These are phyloP conservation scores for Alauda arvensis DNA, from an alignment of 2,797 vertebrate species.

Conservation along the genomic window DNA sequence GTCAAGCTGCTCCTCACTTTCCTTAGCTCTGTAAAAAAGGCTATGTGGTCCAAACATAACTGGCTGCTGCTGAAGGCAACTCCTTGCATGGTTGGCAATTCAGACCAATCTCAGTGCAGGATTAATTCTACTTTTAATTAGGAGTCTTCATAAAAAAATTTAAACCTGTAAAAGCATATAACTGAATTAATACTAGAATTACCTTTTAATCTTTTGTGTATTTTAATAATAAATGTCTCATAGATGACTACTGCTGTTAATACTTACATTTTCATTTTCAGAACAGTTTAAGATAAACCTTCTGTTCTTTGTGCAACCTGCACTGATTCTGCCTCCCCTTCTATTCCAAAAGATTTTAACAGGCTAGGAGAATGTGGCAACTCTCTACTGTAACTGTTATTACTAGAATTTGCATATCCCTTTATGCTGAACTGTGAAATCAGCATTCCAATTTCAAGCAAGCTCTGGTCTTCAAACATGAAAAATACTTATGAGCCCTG, in stretches of 20 bases:
- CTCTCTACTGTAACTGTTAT: background rate
- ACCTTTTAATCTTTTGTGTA: background rate
- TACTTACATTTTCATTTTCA: background rate
- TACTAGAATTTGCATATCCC: background rate
- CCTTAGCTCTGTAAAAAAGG: background rate
- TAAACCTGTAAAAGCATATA: background rate
- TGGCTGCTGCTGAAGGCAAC: background rate
- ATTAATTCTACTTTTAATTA: background rate
- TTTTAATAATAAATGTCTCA: background rate
- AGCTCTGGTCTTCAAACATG: background rate
- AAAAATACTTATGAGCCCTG: background rate
- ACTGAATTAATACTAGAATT: background rate
- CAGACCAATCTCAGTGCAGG: background rate
- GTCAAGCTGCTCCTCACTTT: background rate
- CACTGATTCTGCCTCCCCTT: background rate
- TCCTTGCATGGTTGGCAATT: background rate
- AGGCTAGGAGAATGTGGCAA: background rate
- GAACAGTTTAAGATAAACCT: background rate
- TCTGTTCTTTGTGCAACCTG: background rate
- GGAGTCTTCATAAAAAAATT: background rate
- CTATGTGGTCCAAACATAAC: background rate
- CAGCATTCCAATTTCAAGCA: background rate
- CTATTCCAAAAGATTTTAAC: background rate
- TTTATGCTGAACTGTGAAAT: conserved; percentile 15
- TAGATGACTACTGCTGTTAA: background rate